Evolutionary conservation across 2,888 invertebrate genomes (phyloP).

Genomic region (Drosophila yooni): DNA sequence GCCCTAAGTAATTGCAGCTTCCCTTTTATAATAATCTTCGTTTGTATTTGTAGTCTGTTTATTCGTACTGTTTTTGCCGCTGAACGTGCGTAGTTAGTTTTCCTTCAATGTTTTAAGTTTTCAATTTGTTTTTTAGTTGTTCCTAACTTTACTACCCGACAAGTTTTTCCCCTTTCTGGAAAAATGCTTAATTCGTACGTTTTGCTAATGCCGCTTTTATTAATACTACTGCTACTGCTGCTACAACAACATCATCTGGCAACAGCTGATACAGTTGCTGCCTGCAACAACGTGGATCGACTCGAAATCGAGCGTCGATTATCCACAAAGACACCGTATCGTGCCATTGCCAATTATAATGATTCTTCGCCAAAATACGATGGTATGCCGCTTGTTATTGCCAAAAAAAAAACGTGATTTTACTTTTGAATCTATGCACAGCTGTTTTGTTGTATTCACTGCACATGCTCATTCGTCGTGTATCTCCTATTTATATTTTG

Average conservation of each 20-base stretch:
- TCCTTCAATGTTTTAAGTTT: constrained; percentile 59
- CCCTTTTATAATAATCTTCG: constrained; percentile 28
- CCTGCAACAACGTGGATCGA: constrained; percentile 67
- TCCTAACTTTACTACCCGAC: constrained; percentile 51
- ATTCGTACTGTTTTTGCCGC: constrained; percentile 27
- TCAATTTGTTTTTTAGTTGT: constrained; percentile 27
- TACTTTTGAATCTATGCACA: constrained; percentile 19
- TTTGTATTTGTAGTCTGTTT: constrained; percentile 30
- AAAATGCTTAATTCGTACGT: constrained; percentile 58
- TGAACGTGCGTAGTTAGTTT: constrained; percentile 24
- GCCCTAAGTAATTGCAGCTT: constrained; percentile 38
- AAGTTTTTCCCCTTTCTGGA: constrained; percentile 61
- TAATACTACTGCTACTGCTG: constrained; percentile 8
- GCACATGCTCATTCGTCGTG: constrained; percentile 21
- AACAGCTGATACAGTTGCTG: constrained; percentile 48
- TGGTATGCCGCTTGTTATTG: constrained; percentile 85
- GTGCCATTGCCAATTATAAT: constrained; percentile 88
- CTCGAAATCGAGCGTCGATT: constrained; percentile 86
- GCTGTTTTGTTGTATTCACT: constrained; percentile 29
- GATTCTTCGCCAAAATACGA: constrained; percentile 87
- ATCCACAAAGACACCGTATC: constrained; percentile 90
- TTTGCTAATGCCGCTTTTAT: constrained; percentile 31
- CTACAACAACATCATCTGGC: constrained; percentile 14
- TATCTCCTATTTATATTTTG: constrained; percentile 3
- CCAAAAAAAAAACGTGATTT: constrained; percentile 4